Evolutionary conservation across 2,797 vertebrate species (phyloP).

Genomic region (Typhlichthys subterraneus): DNA sequence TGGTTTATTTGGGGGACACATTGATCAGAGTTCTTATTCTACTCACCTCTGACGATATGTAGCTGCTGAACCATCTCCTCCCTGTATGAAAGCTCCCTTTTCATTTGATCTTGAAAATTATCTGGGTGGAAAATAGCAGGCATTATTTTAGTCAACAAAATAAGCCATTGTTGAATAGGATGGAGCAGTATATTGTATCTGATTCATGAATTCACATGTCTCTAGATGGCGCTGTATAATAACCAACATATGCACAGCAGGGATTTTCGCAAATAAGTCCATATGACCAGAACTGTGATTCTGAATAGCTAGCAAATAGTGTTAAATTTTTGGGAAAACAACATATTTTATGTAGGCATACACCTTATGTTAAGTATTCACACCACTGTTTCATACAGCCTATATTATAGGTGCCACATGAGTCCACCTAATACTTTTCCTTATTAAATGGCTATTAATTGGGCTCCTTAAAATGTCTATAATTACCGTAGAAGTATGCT

Average conservation of each 20-base stretch:
- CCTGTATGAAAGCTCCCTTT: conserved; percentile 94
- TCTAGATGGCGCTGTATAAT: conserved; percentile 43
- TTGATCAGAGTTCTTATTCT: conserved; percentile 32
- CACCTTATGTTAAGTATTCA: too few species aligned
- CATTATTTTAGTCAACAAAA: conserved; percentile 11
- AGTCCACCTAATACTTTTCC: too few species aligned
- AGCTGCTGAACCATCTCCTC: conserved; percentile 99
- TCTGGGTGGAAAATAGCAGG: conserved; percentile 75
- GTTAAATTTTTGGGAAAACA: too few species aligned
- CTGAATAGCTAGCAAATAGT: too few species aligned
- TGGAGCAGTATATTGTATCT: not conserved
- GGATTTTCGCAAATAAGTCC: too few species aligned
- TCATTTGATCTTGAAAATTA: conserved; percentile 99
- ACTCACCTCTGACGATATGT: conserved; percentile 96
- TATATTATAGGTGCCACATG: too few species aligned
- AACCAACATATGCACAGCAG: not conserved
- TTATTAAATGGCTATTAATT: too few species aligned
- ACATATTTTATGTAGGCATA: too few species aligned
- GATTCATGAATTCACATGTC: not conserved
- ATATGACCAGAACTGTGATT: too few species aligned
- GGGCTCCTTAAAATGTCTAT: too few species aligned
- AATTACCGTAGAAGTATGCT: too few species aligned
- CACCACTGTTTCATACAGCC: too few species aligned
- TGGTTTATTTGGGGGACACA: not conserved
- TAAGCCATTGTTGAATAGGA: not conserved